These are phyloP conservation scores for Clytia hemisphaerica DNA, from an alignment of 30 jellyfish, hydroid and myxozoan genomes.

Conservation along the genomic window DNA sequence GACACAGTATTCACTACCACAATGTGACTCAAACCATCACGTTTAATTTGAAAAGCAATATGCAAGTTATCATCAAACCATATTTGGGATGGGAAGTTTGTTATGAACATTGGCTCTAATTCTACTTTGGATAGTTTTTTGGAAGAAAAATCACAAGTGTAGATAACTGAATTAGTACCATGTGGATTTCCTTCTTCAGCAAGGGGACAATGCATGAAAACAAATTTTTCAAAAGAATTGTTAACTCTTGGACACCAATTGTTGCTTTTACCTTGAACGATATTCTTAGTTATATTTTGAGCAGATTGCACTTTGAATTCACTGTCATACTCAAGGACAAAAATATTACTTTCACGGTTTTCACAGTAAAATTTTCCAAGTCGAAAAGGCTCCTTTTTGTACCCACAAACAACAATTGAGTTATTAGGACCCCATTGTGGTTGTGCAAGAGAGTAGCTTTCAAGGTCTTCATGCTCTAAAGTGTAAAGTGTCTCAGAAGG, in stretches of 20 bases:
- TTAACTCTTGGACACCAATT: no score
- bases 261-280: no score
- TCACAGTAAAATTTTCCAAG: conserved; percentile 74
- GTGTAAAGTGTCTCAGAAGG: neutral
- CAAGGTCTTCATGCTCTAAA: conserved; percentile 11
- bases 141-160: no score
- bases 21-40: no score
- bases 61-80: conserved; percentile 26
- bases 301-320: no score
- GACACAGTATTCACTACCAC: no score
- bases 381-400: conserved; percentile 52
- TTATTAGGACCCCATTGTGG: conserved; percentile 63
- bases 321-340: neutral
- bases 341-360: conserved; percentile 45
- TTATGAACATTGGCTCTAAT: no score
- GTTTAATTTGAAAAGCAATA: conserved; percentile 4
- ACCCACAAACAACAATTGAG: conserved; percentile 55
- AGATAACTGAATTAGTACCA: no score
- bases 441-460: conserved; percentile 21
- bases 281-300: no score
- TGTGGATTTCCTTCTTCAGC: conserved; percentile 65
- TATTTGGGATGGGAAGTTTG: no score
- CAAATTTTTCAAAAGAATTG: no score
- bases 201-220: conserved; percentile 15
- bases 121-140: no score